phyloP scores from a whole-genome alignment of 2,797 vertebrate genomes.

The Phyllotis vaccarum region DNA sequence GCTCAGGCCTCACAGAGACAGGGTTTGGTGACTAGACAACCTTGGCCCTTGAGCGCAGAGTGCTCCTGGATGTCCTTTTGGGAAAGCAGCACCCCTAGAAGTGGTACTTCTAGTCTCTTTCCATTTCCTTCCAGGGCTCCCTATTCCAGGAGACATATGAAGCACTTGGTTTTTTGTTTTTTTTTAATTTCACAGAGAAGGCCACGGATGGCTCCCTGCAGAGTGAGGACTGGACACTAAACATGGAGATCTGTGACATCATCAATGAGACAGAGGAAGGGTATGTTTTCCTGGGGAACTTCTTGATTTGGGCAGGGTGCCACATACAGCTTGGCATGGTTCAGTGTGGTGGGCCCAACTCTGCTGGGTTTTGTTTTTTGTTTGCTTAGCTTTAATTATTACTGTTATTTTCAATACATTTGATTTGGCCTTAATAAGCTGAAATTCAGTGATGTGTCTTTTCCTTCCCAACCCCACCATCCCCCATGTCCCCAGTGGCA shows the following conservation, averaged over 20 bases:
- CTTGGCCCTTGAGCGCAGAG: too few species aligned
- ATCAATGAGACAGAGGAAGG: constrained; percentile 99
- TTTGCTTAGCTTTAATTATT: background rate
- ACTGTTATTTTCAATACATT: background rate
- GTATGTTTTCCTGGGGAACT: constrained; percentile 84
- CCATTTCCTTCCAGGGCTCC: background rate
- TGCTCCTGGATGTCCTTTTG: background rate
- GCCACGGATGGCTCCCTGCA: constrained; percentile 98
- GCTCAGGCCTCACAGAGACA: background rate
- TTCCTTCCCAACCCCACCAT: background rate
- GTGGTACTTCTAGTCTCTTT: background rate
- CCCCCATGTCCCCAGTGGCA: rapidly evolving
- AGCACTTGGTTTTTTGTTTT: too few species aligned
- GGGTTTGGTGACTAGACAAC: background rate
- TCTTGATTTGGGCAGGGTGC: background rate
- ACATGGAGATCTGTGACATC: constrained; percentile 99
- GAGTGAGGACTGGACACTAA: constrained; percentile 98
- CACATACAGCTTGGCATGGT: background rate
- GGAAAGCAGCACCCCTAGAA: background rate
- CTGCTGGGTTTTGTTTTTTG: background rate
- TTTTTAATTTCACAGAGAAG: constrained; percentile 91
- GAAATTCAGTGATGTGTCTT: background rate
- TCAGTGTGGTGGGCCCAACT: background rate
- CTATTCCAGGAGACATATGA: constrained; percentile 72
- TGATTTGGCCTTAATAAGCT: constrained; percentile 24